Percentiles rank a stretch among this genome's conserved stretches.
These are phyloP conservation scores for Tinea pellionella DNA, from an alignment of 2,888 invertebrate species.

Conservation along the genomic window DNA sequence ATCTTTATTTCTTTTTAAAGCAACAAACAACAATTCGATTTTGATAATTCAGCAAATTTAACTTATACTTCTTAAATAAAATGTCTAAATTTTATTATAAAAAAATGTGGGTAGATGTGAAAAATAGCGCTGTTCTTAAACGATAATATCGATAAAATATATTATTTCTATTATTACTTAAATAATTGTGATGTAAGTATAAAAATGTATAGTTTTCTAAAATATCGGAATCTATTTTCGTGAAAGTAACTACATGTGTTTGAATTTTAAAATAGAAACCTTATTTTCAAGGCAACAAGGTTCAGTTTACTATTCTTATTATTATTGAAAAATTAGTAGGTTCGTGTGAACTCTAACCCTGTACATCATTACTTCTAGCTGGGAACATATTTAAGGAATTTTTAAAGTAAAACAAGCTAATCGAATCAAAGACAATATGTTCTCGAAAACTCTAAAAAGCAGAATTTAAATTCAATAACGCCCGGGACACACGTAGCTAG, in stretches of 20 bases:
- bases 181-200: neutral
- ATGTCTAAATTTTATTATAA: neutral
- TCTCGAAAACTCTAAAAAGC: no score
- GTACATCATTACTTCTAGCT: neutral
- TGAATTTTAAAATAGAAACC: no score
- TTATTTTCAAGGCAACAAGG: no score
- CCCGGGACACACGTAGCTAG: no score
- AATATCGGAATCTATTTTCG: neutral
- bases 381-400: no score
- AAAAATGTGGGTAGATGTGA: neutral
- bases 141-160: neutral
- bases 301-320: no score
- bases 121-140: neutral
- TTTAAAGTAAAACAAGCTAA: no score
- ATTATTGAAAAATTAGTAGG: no score
- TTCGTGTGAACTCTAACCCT: neutral
- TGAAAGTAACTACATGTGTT: neutral
- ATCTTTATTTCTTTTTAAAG: slow-evolving; percentile 1
- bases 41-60: neutral
- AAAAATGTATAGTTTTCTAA: neutral
- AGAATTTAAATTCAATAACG: no score
- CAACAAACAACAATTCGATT: slow-evolving; percentile 6
- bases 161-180: no score
- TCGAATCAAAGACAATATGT: no score
- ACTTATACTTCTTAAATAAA: neutral